A percentile compares a stretch with the other conserved stretches of the same genome.
These are phyloP conservation scores for Cacoxenus indagator DNA, from an alignment of 2,888 invertebrate genomes.

Conservation along the genomic window DNA sequence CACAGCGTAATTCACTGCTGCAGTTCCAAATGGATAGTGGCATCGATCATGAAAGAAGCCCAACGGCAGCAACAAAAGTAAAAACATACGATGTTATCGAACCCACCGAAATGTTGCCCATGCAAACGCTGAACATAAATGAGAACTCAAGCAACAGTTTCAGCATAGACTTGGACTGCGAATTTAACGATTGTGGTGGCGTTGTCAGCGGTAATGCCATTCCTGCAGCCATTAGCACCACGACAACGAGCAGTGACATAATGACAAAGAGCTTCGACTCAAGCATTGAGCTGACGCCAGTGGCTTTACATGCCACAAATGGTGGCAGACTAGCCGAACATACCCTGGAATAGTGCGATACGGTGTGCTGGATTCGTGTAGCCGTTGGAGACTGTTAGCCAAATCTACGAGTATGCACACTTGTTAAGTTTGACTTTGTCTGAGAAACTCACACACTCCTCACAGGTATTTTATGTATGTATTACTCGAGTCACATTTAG, in stretches of 20 bases:
- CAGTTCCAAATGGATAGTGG: slow-evolving; percentile 61
- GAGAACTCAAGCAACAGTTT: slow-evolving; percentile 66
- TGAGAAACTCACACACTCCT: neutral
- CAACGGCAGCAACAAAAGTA: slow-evolving; percentile 39
- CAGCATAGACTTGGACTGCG: slow-evolving; percentile 65
- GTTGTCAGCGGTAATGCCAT: slow-evolving; percentile 37
- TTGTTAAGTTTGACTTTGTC: slow-evolving; percentile 13
- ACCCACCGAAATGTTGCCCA: slow-evolving; percentile 61
- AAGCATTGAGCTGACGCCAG: slow-evolving; percentile 57
- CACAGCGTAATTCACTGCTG: slow-evolving; percentile 65
- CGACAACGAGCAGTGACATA: slow-evolving; percentile 62
- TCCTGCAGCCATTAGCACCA: slow-evolving; percentile 51
- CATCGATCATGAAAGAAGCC: slow-evolving; percentile 55
- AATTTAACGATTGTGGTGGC: slow-evolving; percentile 61
- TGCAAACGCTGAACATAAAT: slow-evolving; percentile 66
- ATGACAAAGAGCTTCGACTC: slow-evolving; percentile 66
- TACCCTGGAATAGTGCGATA: slow-evolving; percentile 40
- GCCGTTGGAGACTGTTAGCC: slow-evolving; percentile 48
- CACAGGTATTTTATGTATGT: neutral
- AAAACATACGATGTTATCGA: slow-evolving; percentile 51
- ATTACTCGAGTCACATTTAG: slow-evolving; percentile 2
- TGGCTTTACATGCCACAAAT: slow-evolving; percentile 51
- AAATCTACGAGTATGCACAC: slow-evolving; percentile 33
- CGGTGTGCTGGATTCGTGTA: slow-evolving; percentile 27
- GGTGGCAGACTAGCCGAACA: slow-evolving; percentile 51